Evolutionary conservation across 2,888 invertebrate species (phyloP).

Genomic region (Anoncus sp.): DNA sequence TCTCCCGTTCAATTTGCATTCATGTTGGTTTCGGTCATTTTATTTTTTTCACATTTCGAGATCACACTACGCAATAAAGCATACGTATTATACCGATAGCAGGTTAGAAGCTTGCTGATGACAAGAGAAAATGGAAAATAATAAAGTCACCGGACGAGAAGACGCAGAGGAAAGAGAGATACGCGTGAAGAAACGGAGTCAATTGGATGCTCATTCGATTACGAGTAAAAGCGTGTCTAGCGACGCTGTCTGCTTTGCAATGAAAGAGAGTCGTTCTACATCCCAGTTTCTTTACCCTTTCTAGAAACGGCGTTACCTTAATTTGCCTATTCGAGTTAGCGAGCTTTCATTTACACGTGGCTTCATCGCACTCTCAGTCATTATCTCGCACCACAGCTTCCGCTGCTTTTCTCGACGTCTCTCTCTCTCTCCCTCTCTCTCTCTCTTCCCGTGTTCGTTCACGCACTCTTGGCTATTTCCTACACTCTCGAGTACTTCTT

Average conservation of each 20-base stretch:
- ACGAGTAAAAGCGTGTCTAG: conserved; percentile 53
- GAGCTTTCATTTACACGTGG: conserved; percentile 62
- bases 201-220: conserved; percentile 66
- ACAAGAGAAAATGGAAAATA: conserved; percentile 45
- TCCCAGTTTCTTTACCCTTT: conserved; percentile 58
- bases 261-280: conserved; percentile 32
- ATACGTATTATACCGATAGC: neutral
- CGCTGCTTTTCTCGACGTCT: neutral
- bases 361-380: conserved; percentile 38
- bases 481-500: conserved; percentile 3
- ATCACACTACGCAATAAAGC: conserved; percentile 30
- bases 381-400: conserved; percentile 15
- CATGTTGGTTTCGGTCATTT: neutral
- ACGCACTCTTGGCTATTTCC: conserved; percentile 20
- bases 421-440: conserved; percentile 8
- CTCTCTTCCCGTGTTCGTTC: neutral
- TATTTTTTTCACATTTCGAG: conserved; percentile 6
- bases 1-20: conserved; percentile 29
- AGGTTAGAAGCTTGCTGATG: conserved; percentile 22
- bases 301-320: conserved; percentile 61
- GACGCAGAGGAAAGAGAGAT: conserved; percentile 19
- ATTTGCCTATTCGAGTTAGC: conserved; percentile 63
- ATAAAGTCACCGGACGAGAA: conserved; percentile 15
- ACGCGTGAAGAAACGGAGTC: conserved; percentile 59
- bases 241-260: conserved; percentile 35